Evolutionary conservation across 2,888 invertebrate species (phyloP).

Genomic region (Sesia bembeciformis): DNA sequence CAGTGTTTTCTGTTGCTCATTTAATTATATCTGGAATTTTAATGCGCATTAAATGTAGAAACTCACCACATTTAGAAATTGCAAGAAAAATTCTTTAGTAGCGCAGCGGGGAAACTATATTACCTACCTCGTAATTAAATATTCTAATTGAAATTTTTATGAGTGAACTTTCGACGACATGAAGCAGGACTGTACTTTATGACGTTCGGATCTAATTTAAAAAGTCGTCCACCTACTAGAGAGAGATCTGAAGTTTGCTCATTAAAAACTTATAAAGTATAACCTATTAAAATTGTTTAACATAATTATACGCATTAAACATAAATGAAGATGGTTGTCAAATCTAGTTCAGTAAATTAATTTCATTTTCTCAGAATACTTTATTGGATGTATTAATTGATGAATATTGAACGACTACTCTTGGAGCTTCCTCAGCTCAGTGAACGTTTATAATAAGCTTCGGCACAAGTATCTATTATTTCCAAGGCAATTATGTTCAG

Average conservation of each 20-base stretch:
- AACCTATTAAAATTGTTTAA: conserved; percentile 13
- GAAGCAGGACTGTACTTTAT: conserved; percentile 11
- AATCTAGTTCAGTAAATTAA: not conserved
- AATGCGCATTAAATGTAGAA: no score
- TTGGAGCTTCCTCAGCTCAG: conserved; percentile 24
- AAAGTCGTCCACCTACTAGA: conserved; percentile 26
- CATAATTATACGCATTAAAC: not conserved
- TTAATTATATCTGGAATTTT: no score
- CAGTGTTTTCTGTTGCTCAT: no score
- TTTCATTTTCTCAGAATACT: not conserved
- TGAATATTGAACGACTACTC: conserved; percentile 39
- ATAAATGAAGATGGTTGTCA: no score
- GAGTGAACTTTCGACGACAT: conserved; percentile 11
- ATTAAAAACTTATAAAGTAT: conserved; percentile 33
- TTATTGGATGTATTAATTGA: conserved; percentile 9
- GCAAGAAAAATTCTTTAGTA: no score
- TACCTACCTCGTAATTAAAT: conserved; percentile 1
- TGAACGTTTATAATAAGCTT: conserved; percentile 13
- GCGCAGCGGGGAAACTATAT: not conserved
- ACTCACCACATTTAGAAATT: no score
- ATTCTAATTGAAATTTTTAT: conserved; percentile 6
- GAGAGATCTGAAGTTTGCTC: conserved; percentile 29
- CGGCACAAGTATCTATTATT: conserved; percentile 44
- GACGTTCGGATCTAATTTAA: conserved; percentile 15
- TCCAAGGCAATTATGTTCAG: conserved; percentile 52